phyloP scores from a whole-genome alignment of 2,113 vertebrate genomes.

The Oxyruncus cristatus region DNA sequence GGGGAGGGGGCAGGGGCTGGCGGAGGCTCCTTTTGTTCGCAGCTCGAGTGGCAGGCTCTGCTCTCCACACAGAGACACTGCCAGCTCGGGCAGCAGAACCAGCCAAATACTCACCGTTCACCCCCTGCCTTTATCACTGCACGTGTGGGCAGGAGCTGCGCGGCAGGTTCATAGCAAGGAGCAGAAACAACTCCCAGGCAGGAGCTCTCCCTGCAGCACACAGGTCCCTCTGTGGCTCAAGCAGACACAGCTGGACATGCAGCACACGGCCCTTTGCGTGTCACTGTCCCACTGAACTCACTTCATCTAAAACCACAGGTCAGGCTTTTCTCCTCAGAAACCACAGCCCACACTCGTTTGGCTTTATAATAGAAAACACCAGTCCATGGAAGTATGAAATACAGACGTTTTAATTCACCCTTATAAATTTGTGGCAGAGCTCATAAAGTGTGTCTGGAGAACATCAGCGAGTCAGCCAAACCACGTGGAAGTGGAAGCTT shows the following conservation, averaged over 20 bases:
- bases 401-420: slow-evolving; percentile 7
- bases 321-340: not conserved
- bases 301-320: not conserved
- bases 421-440: not conserved
- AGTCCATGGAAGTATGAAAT: not conserved
- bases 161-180: not conserved
- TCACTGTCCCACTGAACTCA: not conserved
- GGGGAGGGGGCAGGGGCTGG: not conserved
- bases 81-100: not conserved
- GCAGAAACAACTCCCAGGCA: not conserved
- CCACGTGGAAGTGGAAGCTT: not conserved
- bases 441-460: not conserved
- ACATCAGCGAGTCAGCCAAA: not conserved
- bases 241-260: not conserved
- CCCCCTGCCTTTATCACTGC: not conserved
- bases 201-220: not conserved
- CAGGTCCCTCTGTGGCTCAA: accelerated
- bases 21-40: not conserved
- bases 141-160: accelerated
- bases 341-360: not conserved
- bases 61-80: not conserved
- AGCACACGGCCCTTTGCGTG: accelerated
- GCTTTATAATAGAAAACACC: slow-evolving; percentile 33
- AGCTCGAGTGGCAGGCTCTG: not conserved
- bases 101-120: not conserved